phyloP scores from a whole-genome alignment of 2,888 invertebrate genomes.

The Gortyna flavago region DNA sequence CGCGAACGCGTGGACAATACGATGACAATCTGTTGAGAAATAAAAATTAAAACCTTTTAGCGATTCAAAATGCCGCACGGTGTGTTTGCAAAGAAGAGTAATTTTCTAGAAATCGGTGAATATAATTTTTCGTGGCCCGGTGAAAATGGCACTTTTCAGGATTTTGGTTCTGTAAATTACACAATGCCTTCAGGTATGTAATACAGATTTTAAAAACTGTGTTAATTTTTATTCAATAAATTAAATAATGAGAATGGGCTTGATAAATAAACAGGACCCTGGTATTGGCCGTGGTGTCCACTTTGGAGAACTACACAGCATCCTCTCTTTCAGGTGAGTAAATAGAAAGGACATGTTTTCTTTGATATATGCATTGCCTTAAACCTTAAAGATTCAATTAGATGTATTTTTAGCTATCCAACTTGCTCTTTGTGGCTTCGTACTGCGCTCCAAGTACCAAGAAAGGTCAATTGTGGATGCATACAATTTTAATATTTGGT shows the following conservation, averaged over 20 bases:
- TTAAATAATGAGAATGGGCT: not conserved
- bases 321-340: slow-evolving; percentile 88
- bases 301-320: slow-evolving; percentile 94
- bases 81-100: slow-evolving; percentile 79
- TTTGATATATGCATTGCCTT: not conserved
- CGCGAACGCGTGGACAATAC: slow-evolving; percentile 46
- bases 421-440: slow-evolving; percentile 94
- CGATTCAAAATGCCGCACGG: slow-evolving; percentile 75
- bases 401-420: slow-evolving; percentile 92
- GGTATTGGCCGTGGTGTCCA: slow-evolving; percentile 93
- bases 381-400: not conserved
- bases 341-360: not conserved
- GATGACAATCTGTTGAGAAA: slow-evolving; percentile 19
- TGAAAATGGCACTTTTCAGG: slow-evolving; percentile 86
- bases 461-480: slow-evolving; percentile 95
- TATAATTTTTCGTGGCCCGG: slow-evolving; percentile 89
- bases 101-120: slow-evolving; percentile 85
- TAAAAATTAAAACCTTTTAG: not conserved
- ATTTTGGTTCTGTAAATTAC: slow-evolving; percentile 85
- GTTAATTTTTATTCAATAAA: not conserved
- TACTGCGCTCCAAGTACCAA: slow-evolving; percentile 94
- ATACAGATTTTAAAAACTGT: not conserved
- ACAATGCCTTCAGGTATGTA: slow-evolving; percentile 85
- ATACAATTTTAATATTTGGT: slow-evolving; percentile 94
- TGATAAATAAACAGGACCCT: slow-evolving; percentile 82